Evolutionary conservation across 2,797 vertebrate genomes (phyloP).

Genomic region (Glossophaga mutica): DNA sequence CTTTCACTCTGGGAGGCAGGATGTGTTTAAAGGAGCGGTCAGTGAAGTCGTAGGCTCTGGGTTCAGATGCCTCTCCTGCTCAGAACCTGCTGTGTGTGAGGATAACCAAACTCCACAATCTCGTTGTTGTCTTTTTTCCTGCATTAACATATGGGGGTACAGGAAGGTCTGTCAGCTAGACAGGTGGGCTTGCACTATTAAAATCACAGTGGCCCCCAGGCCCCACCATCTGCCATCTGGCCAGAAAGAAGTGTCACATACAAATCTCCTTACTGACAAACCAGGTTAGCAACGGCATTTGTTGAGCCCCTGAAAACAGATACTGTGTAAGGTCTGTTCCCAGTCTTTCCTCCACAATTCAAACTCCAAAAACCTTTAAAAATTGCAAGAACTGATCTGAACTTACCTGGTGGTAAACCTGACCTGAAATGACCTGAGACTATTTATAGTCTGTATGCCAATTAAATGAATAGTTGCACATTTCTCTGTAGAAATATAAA

Average conservation of each 20-base stretch:
- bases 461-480: not conserved
- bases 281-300: not conserved
- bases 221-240: not conserved
- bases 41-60: not conserved
- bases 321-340: not conserved
- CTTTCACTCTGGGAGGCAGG: not conserved
- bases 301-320: not conserved
- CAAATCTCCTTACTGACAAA: not conserved
- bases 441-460: not conserved
- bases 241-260: not conserved
- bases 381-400: not conserved
- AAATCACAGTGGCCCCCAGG: not conserved
- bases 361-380: not conserved
- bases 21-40: not conserved
- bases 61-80: not conserved
- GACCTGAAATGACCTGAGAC: not conserved
- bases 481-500: not conserved
- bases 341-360: not conserved
- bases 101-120: not conserved
- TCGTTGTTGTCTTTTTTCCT: not conserved
- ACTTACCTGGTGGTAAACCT: not conserved
- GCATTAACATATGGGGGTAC: not conserved
- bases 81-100: not conserved
- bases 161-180: not conserved
- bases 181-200: not conserved